Base-by-base conservation (phyloP, 2,888 invertebrate species). In the Agrochola litura region DNA sequence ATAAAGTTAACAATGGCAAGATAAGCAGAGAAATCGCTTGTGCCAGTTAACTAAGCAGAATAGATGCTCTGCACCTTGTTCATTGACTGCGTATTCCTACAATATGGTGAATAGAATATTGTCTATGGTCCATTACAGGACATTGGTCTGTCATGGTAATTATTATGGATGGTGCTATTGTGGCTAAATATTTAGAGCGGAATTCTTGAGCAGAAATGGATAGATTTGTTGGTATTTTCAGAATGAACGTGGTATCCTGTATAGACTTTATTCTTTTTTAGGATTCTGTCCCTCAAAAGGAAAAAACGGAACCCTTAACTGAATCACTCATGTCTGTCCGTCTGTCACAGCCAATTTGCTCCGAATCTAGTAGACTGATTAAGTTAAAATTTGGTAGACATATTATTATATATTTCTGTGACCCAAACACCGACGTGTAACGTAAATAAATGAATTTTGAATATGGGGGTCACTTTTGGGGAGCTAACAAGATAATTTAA, bases 11-110 rank as follows among this genome's bases (percentile, higher is more conserved):
- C 83, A 84, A 85, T 82, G 65, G 5, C 0, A 1, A 64, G 75
- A 77, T 84, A 71, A 64, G 64, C 46, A 74, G 86, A 80, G 87
- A 87, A 88, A 87, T 87, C 74, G 71, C 80, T 85, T 82, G 89
- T 85, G 79, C 78, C 69, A 81, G 73, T 77, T 86, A 77, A 73
- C 81, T 78, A 6, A 4, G 60, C 64, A 77, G 37, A 77, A 82
- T 79, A 37, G 58, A 49, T 22, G 30, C 73, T 66, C 76, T 66
- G 73, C 82, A 70, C 68, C 73, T 88, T 76, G 56, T 37, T 67
- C 65, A 75, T 78, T 86, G 76, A 77, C 60, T 69, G 74, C 60
- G 79, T 46, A 16, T 61, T 41, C 61, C 76, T 66, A 82, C 85
- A 87, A 81, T 81, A 54, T 37, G 19, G 0, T 82, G 71, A 84